Evolutionary conservation across 2,888 invertebrate species (phyloP), one percentile per base, ranked within the genome.

Genomic region (Microplitis deprimator): DNA sequence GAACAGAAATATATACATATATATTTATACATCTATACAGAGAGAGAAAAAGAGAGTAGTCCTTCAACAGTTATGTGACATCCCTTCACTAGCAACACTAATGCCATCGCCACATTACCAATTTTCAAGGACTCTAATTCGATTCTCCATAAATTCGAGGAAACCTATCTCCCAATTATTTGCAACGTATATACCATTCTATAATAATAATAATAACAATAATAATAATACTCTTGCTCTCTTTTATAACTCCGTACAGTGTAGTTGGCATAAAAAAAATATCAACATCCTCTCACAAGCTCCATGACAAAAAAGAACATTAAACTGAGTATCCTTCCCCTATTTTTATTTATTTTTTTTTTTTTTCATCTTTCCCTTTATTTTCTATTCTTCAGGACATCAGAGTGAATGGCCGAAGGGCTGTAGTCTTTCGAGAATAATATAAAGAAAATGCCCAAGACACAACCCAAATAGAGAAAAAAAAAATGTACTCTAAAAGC

Each of bases 381-480:
- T 13, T 4, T 50, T 50, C 50, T 50, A 50, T 50, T 50, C 50
- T 50, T 13, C 4, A 41, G 41, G 41, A 41, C 41, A 41, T 7
- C 41, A 7, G 41, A 50, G 50, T 13, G 50, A 50, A 50, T 50
- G 50, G 50, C 50, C 50, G 50, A 50, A 13, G 13, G 50, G 50
- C 50, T 50, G 50, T 13, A 50, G 50, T 50, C 13, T 50, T 50
- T 8, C 8, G 50, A 50, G 50, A 50, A 50, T 50, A 13, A 50
- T 50, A 50, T 50, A 50, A 50, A 50, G 13, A 50, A 50, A 50
- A 50, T 50, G 13, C 50, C 50, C 50, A 50, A 50, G 50, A 50
- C 50, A 50, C 50, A 73, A 73, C 59, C 50, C 67, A 5, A 64
- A 20, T 38, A n/a, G 50, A 40, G 61, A 60, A 73, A 20, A 64